phyloP scores from a whole-genome alignment of 2,888 invertebrate genomes.

The Vesta saturnalis region DNA sequence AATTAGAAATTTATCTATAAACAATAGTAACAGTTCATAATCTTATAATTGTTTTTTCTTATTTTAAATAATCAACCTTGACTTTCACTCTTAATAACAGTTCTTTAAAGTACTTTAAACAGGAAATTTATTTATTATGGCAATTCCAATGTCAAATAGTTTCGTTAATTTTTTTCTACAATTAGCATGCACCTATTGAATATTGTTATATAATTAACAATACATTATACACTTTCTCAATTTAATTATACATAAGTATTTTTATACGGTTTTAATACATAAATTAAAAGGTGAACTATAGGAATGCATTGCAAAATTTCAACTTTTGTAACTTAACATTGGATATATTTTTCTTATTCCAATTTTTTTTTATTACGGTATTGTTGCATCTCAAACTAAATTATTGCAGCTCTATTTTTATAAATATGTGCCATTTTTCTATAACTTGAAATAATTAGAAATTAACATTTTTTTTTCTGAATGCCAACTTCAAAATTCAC shows the following conservation, averaged over 20 bases:
- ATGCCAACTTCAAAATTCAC: too few relatives aligned
- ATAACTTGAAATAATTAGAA: too few relatives aligned
- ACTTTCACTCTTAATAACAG: background rate
- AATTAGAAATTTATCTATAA: background rate
- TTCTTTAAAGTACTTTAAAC: background rate
- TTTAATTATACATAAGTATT: background rate
- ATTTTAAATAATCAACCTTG: background rate
- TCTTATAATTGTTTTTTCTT: background rate
- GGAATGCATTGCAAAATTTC: too few relatives aligned
- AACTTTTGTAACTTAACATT: too few relatives aligned
- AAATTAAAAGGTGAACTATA: background rate
- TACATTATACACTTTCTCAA: background rate
- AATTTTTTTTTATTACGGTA: background rate
- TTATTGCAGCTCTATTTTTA: too few relatives aligned
- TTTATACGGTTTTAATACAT: background rate
- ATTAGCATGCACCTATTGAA: too few relatives aligned
- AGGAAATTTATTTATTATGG: background rate
- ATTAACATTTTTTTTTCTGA: too few relatives aligned
- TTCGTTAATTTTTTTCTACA: background rate
- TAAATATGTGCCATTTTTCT: too few relatives aligned
- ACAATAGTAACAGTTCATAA: background rate
- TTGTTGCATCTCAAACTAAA: too few relatives aligned
- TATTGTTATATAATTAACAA: background rate
- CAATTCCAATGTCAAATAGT: background rate
- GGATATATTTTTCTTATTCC: background rate